phyloP scores from a whole-genome alignment of 2,888 invertebrate genomes.

The Diarsia mendica region DNA sequence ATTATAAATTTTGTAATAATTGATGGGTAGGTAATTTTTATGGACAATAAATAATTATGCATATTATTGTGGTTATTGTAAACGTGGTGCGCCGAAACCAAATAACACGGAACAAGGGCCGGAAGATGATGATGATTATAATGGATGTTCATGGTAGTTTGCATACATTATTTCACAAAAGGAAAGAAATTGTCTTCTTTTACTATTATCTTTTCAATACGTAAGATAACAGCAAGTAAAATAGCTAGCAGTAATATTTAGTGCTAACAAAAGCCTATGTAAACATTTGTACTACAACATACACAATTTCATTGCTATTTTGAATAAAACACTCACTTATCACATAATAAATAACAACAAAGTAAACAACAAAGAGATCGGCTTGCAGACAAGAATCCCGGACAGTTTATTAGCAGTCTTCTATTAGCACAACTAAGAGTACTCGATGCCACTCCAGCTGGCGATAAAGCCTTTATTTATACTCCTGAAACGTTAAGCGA shows the following conservation, averaged over 20 bases:
- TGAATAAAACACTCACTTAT: conserved; percentile 18
- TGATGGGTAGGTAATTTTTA: neutral
- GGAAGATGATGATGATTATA: no score
- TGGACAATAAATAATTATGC: no score
- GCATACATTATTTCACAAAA: neutral
- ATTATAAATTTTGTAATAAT: neutral
- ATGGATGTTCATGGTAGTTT: neutral
- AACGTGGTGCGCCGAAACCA: no score
- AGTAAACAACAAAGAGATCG: conserved; percentile 48
- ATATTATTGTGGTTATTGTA: no score
- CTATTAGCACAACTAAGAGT: conserved; percentile 62
- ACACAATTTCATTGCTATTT: conserved; percentile 1
- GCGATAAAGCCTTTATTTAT: conserved; percentile 65
- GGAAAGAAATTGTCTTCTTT: neutral
- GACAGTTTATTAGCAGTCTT: conserved; percentile 61
- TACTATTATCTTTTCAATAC: neutral
- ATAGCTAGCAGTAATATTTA: neutral
- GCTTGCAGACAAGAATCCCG: conserved; percentile 57
- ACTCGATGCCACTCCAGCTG: conserved; percentile 60
- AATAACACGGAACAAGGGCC: no score
- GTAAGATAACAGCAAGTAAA: neutral
- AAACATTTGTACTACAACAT: neutral
- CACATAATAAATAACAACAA: conserved; percentile 34
- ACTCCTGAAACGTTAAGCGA: conserved; percentile 58
- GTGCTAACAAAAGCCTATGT: neutral